These are phyloP conservation scores for Vandiemenella viatica DNA, from an alignment of 2,888 invertebrate species.

Conservation along the genomic window DNA sequence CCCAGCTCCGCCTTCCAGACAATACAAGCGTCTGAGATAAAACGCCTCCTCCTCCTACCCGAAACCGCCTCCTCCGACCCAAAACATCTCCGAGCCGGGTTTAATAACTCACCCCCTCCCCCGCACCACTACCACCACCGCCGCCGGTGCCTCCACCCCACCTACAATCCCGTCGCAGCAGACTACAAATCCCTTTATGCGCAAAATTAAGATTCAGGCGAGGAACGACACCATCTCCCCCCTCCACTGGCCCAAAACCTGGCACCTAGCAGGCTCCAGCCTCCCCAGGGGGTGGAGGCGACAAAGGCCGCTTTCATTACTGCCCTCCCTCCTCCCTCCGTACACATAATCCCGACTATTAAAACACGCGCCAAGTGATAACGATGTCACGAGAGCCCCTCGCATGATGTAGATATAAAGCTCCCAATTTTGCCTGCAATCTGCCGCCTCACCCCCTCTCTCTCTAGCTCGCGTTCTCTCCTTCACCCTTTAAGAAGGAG, in stretches of 20 bases:
- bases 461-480: too few relatives aligned
- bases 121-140: background rate
- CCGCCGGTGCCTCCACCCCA: background rate
- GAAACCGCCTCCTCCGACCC: background rate
- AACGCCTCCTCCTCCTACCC: background rate
- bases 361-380: slow-evolving; percentile 14
- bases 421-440: slow-evolving; percentile 15
- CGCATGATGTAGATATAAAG: slow-evolving; percentile 13
- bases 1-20: background rate
- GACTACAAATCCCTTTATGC: slow-evolving; percentile 12
- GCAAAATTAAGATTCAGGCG: slow-evolving; percentile 16
- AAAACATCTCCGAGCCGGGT: slow-evolving; percentile 6
- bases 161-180: background rate
- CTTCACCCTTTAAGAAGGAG: too few relatives aligned
- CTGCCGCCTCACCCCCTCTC: slow-evolving; percentile 4
- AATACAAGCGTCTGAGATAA: background rate
- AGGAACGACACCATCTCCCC: slow-evolving; percentile 4
- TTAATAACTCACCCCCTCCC: slow-evolving; percentile 9
- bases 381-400: slow-evolving; percentile 8
- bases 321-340: slow-evolving; percentile 1
- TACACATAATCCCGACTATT: slow-evolving; percentile 16
- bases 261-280: slow-evolving; percentile 7
- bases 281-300: background rate
- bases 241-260: background rate
- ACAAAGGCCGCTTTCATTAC: slow-evolving; percentile 11